Base-by-base conservation (phyloP, 1,140 invertebrate genomes). In the Bombus fervidus region DNA sequence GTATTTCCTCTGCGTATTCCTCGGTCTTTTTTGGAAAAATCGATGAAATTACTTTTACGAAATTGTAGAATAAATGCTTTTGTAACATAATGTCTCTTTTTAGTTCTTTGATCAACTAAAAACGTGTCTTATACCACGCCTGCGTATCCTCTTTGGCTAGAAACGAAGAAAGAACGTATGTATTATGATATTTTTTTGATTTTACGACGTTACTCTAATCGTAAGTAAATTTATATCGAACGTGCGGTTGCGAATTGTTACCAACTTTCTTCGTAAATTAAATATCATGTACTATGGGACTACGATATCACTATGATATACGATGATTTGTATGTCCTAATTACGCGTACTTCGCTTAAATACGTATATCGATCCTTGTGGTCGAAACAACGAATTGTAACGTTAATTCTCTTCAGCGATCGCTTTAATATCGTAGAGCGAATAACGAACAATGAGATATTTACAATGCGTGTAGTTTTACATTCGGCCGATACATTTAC, bases 101-200 rank as follows among this genome's bases (percentile, higher is more conserved):
- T 83, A n/a, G 34, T 72, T 88, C 28, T 64, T 77, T 68, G 78
- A 85, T 62, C 77, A 87, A 85, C 77, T 88, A 80, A 88, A 89
- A 87, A 74, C 89, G 90, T 92, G 77, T 91, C 94, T 94, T 94
- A 94, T 93, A 93, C 91, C 85, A 90, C 90, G 89, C 79, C 92
- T 92, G 92, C 93, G 92, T 86, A 93, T 94, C 94, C 94, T 85
- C 92, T 94, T 93, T 91, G 93, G 93, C 94, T 94, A 92, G 66
- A 93, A 92, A 90, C 66, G 80, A 87, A 87, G 83, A 86, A 90
- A 86, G 85, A 79, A 76, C 34, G 13, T 75, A 41, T 87, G 53
- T 73, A 75, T 53, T 53, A 53, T 53, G 47, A 71, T 73, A 22
- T 74, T 79, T 53, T 39, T 59, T 39, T 18, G 37, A 39, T 13